phyloP scores from a whole-genome alignment of 2,113 vertebrate species.

The Promerops cafer region DNA sequence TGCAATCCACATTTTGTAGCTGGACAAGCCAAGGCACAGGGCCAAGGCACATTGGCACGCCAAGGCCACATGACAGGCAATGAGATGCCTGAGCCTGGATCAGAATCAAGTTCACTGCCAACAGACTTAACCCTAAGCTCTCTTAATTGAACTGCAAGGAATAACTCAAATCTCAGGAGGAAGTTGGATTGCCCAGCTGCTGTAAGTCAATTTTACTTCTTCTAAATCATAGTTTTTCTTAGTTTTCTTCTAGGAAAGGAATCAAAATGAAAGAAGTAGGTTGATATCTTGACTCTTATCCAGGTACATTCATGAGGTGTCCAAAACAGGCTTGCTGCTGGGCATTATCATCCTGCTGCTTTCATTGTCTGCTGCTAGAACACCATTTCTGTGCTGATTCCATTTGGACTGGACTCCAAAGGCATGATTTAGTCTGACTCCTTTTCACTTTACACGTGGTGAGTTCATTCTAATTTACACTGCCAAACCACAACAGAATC shows the following conservation, averaged over 20 bases:
- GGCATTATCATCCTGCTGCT: background rate
- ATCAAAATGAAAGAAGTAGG: background rate
- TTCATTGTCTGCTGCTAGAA: background rate
- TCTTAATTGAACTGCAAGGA: background rate
- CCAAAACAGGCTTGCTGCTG: background rate
- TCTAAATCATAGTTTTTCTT: background rate
- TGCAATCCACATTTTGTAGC: background rate
- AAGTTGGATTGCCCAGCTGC: background rate
- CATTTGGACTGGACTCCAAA: background rate
- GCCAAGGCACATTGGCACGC: background rate
- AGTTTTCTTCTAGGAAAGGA: background rate
- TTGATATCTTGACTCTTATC: background rate
- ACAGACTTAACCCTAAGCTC: background rate
- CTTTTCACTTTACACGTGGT: background rate
- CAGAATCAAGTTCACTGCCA: background rate
- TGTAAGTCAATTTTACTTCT: background rate
- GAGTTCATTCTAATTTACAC: background rate
- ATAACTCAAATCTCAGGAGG: background rate
- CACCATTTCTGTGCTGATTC: background rate
- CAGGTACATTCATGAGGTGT: background rate
- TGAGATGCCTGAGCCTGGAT: background rate
- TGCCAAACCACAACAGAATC: background rate
- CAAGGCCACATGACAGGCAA: background rate
- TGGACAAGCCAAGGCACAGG: background rate
- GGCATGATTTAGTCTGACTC: background rate